Evolutionary conservation across 2,797 vertebrate species (phyloP).

Genomic region (Fistularia commersonii): DNA sequence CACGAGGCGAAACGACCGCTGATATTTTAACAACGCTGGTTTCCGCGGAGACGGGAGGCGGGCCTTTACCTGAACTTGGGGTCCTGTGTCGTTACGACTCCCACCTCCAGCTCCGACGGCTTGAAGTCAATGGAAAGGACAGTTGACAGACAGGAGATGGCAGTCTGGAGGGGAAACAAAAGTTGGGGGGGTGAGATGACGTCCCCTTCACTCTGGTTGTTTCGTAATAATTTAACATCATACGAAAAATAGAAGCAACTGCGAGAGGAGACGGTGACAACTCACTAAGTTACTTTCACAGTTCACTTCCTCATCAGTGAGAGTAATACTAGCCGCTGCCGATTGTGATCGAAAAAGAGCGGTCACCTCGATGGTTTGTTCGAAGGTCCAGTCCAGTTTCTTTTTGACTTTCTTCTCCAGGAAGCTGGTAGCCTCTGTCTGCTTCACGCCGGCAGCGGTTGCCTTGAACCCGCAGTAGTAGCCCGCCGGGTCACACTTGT

Average conservation of each 20-base stretch:
- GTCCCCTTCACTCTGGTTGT: neutral
- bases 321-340: too few species aligned
- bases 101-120: slow-evolving; percentile 94
- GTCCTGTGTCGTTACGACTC: slow-evolving; percentile 88
- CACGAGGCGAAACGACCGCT: too few species aligned
- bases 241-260: slow-evolving; percentile 11
- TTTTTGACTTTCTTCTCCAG: slow-evolving; percentile 99
- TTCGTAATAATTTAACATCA: neutral
- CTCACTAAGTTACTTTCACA: neutral
- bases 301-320: neutral
- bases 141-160: slow-evolving; percentile 92
- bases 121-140: slow-evolving; percentile 97
- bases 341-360: neutral
- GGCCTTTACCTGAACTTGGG: slow-evolving; percentile 88
- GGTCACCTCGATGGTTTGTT: slow-evolving; percentile 92
- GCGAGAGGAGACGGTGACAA: neutral
- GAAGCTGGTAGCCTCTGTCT: slow-evolving; percentile 97
- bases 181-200: neutral
- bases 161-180: slow-evolving; percentile 74
- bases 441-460: slow-evolving; percentile 96
- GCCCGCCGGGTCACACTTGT: slow-evolving; percentile 96
- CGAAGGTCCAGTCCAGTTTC: slow-evolving; percentile 97
- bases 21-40: too few species aligned
- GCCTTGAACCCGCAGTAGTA: slow-evolving; percentile 99
- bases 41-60: too few species aligned